These are phyloP conservation scores for Ligdia adustata DNA, from an alignment of 2,888 invertebrate species.

Conservation along the genomic window DNA sequence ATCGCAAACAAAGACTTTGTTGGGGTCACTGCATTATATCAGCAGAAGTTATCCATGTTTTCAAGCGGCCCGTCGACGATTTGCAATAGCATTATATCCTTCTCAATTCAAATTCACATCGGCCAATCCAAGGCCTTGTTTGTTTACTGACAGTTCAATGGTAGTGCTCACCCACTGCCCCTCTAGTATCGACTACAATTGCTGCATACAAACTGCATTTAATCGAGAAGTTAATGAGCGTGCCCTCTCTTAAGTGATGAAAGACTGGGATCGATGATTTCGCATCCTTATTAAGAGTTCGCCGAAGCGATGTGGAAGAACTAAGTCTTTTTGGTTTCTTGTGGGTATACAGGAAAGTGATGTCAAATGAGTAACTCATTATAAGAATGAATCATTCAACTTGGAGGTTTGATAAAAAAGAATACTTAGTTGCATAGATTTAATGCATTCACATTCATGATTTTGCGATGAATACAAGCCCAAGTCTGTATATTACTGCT, in stretches of 20 bases:
- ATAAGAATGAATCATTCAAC: no score
- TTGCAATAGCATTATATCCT: slow-evolving; percentile 16
- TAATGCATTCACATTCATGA: no score
- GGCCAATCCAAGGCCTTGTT: slow-evolving; percentile 43
- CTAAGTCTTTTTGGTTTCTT: slow-evolving; percentile 25
- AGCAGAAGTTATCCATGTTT: no score
- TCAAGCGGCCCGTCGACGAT: not conserved
- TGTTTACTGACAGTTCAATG: slow-evolving; percentile 41
- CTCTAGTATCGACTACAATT: slow-evolving; percentile 33
- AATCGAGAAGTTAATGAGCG: slow-evolving; percentile 48
- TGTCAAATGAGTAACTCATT: no score
- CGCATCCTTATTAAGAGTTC: slow-evolving; percentile 55
- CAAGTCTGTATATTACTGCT: no score
- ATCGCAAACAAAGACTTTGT: no score
- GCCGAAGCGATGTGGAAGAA: slow-evolving; percentile 32
- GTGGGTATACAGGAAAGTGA: slow-evolving; percentile 17
- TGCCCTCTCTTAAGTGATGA: slow-evolving; percentile 45
- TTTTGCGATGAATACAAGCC: no score
- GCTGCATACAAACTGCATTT: slow-evolving; percentile 57
- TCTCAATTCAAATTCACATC: slow-evolving; percentile 31
- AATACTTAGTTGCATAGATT: no score
- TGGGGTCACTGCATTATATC: no score
- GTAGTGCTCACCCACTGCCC: slow-evolving; percentile 45
- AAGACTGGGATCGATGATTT: slow-evolving; percentile 41
- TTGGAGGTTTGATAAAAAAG: no score